Evolutionary conservation across 2,888 invertebrate species (phyloP).

Genomic region (Teinopalpus imperialis): DNA sequence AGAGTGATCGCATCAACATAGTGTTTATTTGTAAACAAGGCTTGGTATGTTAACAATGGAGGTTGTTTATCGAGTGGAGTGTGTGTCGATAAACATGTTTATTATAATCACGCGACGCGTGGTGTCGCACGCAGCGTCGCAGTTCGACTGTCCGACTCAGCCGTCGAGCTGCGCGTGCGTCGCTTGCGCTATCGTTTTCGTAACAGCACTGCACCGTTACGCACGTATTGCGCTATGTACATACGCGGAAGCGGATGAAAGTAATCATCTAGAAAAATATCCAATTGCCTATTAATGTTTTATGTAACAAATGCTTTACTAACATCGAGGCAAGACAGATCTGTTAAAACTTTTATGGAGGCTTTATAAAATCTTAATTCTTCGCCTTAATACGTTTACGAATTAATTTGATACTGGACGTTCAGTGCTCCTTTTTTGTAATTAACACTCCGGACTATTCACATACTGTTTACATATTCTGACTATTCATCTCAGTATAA

Average conservation of each 20-base stretch:
- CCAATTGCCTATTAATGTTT: slow-evolving; percentile 3
- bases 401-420: too few relatives aligned
- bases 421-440: too few relatives aligned
- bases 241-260: slow-evolving; percentile 33
- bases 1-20: slow-evolving; percentile 27
- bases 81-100: slow-evolving; percentile 28
- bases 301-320: too few relatives aligned
- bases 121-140: slow-evolving; percentile 43
- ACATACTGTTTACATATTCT: too few relatives aligned
- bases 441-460: too few relatives aligned
- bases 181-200: slow-evolving; percentile 55
- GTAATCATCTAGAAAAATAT: slow-evolving; percentile 13
- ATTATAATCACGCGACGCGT: slow-evolving; percentile 38
- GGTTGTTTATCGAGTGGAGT: slow-evolving; percentile 34
- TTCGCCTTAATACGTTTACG: too few relatives aligned
- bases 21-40: slow-evolving; percentile 31
- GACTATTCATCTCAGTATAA: too few relatives aligned
- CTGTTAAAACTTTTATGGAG: too few relatives aligned
- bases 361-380: too few relatives aligned
- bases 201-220: slow-evolving; percentile 55
- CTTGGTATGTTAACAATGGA: slow-evolving; percentile 29
- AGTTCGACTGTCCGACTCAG: slow-evolving; percentile 50
- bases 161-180: slow-evolving; percentile 39
- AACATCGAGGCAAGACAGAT: too few relatives aligned
- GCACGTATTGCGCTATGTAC: slow-evolving; percentile 30